phyloP scores from a whole-genome alignment of 2,888 invertebrate genomes.

The Chironomus tentans region DNA sequence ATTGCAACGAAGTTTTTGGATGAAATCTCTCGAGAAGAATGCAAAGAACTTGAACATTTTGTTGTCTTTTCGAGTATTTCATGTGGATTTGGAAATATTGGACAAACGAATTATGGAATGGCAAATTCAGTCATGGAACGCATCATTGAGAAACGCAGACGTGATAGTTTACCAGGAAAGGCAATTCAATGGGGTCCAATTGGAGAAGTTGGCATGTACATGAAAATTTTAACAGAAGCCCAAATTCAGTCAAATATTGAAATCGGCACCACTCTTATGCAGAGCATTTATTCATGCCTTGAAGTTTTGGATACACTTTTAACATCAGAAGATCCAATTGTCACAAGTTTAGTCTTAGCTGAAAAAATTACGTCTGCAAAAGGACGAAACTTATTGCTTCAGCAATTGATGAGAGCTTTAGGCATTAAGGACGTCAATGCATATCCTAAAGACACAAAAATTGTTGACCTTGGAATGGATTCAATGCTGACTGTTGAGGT shows the following conservation, averaged over 20 bases:
- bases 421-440: constrained; percentile 59
- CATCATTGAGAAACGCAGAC: background rate
- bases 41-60: background rate
- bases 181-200: background rate
- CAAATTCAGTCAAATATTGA: constrained; percentile 44
- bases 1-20: background rate
- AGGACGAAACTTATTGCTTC: constrained; percentile 57
- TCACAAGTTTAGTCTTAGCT: constrained; percentile 78
- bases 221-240: constrained; percentile 43
- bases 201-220: background rate
- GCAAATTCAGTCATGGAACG: background rate
- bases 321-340: constrained; percentile 57
- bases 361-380: constrained; percentile 60
- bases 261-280: constrained; percentile 75
- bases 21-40: background rate
- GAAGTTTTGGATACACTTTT: constrained; percentile 64
- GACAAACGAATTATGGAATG: background rate
- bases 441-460: constrained; percentile 57
- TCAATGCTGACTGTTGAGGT: constrained; percentile 96
- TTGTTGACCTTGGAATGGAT: constrained; percentile 92
- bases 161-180: background rate
- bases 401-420: constrained; percentile 60
- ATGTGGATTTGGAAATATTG: background rate
- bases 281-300: constrained; percentile 74
- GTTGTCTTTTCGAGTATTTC: background rate